Base-by-base conservation (phyloP, 2,797 vertebrate species). In the Trachurus trachurus region DNA sequence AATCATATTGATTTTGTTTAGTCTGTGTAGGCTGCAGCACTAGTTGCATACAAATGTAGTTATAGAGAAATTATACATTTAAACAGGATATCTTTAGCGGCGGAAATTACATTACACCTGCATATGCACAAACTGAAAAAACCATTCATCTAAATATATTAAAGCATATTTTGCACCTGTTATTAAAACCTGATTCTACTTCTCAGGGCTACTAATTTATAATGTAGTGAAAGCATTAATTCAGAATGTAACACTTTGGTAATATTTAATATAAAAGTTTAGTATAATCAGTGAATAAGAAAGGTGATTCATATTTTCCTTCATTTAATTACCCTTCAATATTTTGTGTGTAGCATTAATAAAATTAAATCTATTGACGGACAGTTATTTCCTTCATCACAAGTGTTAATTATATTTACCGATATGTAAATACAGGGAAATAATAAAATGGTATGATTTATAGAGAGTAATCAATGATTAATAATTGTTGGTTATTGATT, bases 391-490 rank as follows among this genome's bases (percentile, higher is more conserved):
- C 1, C 6, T 54, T 39, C 9, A 54, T 72, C 31, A 54, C 26
- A 44, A 66, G 50, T 57, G 53, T 49, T 69, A 37, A 67, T 61
- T 57, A 0, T 45, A 12, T 69, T 71, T 76, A 1, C 26, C 26
- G 26, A 26, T 26, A 26, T 64, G 16, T 57, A 50, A 65, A 74
- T 68, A 52, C 31, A 62, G 63, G 59, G 6, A 39, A 63, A 50
- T 0, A 19, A 40, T 26, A 42, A 54, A 62, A 52, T 50, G 15
- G 16, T 60, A 1, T n/a, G 37, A 21, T 31, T 44, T 1, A 9
- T 13, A 45, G 7, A 52, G 5, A 52, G 22, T 62, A 59, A 68
- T 76, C 15, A 19, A 34, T 34, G 31, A 6, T 34, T 34, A 34
- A 34, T 34, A 34, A 34, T 34, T 4, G 17, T 49, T 49, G 13